Percentiles rank a stretch among this genome's conserved stretches.
Evolutionary conservation across 2,797 vertebrate species (phyloP).

Genomic region (Diceros bicornis): DNA sequence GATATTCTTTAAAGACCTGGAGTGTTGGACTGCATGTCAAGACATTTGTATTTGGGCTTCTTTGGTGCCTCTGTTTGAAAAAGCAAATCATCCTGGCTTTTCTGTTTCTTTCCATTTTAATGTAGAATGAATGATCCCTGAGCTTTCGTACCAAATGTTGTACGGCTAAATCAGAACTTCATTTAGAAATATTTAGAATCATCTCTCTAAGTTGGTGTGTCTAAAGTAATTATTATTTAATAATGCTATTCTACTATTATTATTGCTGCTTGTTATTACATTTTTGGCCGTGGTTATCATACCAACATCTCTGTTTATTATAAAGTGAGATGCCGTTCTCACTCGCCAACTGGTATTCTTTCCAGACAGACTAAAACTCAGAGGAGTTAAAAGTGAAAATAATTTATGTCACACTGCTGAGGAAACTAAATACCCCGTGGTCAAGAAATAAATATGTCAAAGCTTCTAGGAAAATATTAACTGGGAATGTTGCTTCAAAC

Average conservation of each 20-base stretch:
- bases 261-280: slow-evolving; percentile 34
- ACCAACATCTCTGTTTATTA: slow-evolving; percentile 72
- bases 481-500: slow-evolving; percentile 24
- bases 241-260: slow-evolving; percentile 22
- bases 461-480: slow-evolving; percentile 64
- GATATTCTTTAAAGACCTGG: slow-evolving; percentile 53
- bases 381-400: slow-evolving; percentile 71
- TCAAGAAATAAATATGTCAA: slow-evolving; percentile 64
- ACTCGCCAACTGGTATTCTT: slow-evolving; percentile 51
- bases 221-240: slow-evolving; percentile 72
- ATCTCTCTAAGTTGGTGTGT: neutral
- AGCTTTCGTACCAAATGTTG: neutral
- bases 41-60: slow-evolving; percentile 73
- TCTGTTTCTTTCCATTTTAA: slow-evolving; percentile 84
- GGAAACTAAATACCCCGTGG: slow-evolving; percentile 69
- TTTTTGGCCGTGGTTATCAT: slow-evolving; percentile 27
- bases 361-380: slow-evolving; percentile 64
- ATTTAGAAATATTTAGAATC: slow-evolving; percentile 66
- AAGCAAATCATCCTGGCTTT: slow-evolving; percentile 70
- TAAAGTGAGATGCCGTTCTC: slow-evolving; percentile 70
- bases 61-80: slow-evolving; percentile 75
- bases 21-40: slow-evolving; percentile 53
- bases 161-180: slow-evolving; percentile 39
- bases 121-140: slow-evolving; percentile 29
- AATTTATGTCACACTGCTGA: slow-evolving; percentile 68